A percentile compares a stretch with the other conserved stretches of the same genome.
Evolutionary conservation across 2,797 vertebrate species (phyloP).

Genomic region (Aplochiton taeniatus): DNA sequence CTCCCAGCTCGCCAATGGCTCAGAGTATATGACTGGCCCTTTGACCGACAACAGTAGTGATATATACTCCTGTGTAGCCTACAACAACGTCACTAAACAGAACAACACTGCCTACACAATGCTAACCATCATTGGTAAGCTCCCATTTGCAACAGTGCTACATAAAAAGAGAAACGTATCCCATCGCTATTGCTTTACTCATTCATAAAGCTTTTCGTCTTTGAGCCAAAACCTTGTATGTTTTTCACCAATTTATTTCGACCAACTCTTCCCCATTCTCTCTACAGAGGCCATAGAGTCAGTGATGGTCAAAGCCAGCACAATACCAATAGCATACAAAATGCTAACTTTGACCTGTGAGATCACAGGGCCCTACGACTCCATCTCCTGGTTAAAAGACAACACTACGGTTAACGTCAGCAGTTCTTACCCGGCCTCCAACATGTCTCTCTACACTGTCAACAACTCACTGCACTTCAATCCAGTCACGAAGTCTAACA

Average conservation of each 20-base stretch:
- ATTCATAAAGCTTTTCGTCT: too few relatives aligned
- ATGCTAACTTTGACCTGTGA: conserved; percentile 66
- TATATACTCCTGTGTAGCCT: conserved; percentile 64
- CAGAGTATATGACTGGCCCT: conserved; percentile 12
- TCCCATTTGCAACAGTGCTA: too few relatives aligned
- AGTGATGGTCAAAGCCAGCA: conserved; percentile 45
- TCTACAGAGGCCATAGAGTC: conserved; percentile 56
- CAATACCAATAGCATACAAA: conserved; percentile 46
- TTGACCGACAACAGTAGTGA: conserved; percentile 57
- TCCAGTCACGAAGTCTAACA: conserved; percentile 27
- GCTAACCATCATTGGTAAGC: conserved; percentile 67
- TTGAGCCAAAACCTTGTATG: neutral
- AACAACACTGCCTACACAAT: conserved; percentile 32
- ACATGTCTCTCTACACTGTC: conserved; percentile 8
- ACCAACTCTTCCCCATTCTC: conserved; percentile 14
- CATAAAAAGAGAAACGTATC: neutral
- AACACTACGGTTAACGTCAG: conserved; percentile 7
- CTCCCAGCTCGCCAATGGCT: conserved; percentile 30
- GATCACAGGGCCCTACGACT: conserved; percentile 50
- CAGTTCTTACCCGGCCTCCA: fast-evolving
- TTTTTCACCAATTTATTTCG: neutral
- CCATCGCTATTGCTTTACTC: too few relatives aligned
- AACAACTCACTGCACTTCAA: conserved; percentile 56
- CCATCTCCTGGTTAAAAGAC: conserved; percentile 62
- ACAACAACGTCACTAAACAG: conserved; percentile 57